Evolutionary conservation across 2,888 invertebrate genomes (phyloP).

Genomic region (Sphaerophoria rueppellii): DNA sequence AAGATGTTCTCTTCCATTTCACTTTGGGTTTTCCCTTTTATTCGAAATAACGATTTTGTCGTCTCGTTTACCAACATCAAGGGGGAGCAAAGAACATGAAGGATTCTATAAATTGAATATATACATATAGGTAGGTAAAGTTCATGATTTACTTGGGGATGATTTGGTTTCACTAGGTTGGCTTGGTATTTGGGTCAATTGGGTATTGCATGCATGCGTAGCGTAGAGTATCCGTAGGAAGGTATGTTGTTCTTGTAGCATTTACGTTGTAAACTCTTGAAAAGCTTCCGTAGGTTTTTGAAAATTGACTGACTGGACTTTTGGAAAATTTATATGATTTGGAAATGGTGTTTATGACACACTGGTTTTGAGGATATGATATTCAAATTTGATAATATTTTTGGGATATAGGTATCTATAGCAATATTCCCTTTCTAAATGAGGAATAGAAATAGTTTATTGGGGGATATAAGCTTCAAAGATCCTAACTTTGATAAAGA

Average conservation of each 20-base stretch:
- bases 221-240: no score
- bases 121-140: slow-evolving; percentile 11
- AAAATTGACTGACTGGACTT: neutral
- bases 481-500: no score
- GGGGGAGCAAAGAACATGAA: neutral
- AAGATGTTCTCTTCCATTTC: slow-evolving; percentile 64
- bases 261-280: neutral
- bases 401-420: no score
- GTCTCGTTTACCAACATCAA: neutral
- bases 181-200: slow-evolving; percentile 68
- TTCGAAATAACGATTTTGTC: slow-evolving; percentile 22
- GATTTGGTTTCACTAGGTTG: slow-evolving; percentile 49
- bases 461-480: no score
- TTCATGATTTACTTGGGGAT: slow-evolving; percentile 52
- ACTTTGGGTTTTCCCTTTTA: slow-evolving; percentile 40
- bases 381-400: no score
- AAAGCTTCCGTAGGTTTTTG: slow-evolving; percentile 24
- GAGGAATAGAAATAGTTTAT: no score
- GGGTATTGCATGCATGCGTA: slow-evolving; percentile 62
- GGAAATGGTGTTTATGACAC: neutral
- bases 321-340: neutral
- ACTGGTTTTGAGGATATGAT: no score
- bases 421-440: no score
- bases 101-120: slow-evolving; percentile 65
- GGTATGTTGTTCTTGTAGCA: neutral